Percentiles rank a stretch among this genome's conserved stretches.
Conservation (phyloP, 2,113 vertebrate species). For the Phalacrocorax brasilianus region DNA sequence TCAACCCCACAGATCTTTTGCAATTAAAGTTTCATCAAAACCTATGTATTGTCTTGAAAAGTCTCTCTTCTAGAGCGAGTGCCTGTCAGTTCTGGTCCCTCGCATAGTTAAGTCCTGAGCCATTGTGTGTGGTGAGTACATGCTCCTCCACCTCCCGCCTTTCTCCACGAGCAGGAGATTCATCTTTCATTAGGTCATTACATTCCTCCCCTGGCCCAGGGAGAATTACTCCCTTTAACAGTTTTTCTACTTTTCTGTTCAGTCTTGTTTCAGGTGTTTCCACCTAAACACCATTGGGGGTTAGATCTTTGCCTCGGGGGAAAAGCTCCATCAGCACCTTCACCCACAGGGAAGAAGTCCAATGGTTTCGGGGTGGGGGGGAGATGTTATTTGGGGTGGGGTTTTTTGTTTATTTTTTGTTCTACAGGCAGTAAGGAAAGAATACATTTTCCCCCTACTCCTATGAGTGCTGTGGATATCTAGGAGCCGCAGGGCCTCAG, state of each 20-base stretch:
- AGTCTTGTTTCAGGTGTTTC: not conserved
- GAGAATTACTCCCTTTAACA: not conserved
- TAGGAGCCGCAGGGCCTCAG: not conserved
- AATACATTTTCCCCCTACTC: not conserved
- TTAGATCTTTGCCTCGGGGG: not conserved
- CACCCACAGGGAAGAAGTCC: not conserved
- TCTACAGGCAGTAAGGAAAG: not conserved
- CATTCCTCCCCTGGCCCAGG: not conserved
- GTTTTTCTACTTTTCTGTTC: not conserved
- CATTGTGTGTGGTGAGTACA: fast-evolving
- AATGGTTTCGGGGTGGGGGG: no score
- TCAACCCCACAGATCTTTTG: not conserved
- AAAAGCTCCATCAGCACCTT: not conserved
- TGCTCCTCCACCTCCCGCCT: not conserved
- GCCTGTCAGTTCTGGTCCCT: not conserved
- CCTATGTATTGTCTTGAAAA: not conserved
- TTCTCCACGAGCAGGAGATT: not conserved
- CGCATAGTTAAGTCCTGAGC: not conserved
- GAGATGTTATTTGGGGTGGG: not conserved
- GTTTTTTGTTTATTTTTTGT: not conserved
- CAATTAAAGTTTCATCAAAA: not conserved
- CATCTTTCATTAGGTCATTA: not conserved
- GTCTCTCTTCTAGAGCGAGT: not conserved
- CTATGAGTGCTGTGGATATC: not conserved
- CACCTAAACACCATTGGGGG: not conserved